phyloP scores from a whole-genome alignment of 2,888 invertebrate genomes.

The Neoascia interrupta region DNA sequence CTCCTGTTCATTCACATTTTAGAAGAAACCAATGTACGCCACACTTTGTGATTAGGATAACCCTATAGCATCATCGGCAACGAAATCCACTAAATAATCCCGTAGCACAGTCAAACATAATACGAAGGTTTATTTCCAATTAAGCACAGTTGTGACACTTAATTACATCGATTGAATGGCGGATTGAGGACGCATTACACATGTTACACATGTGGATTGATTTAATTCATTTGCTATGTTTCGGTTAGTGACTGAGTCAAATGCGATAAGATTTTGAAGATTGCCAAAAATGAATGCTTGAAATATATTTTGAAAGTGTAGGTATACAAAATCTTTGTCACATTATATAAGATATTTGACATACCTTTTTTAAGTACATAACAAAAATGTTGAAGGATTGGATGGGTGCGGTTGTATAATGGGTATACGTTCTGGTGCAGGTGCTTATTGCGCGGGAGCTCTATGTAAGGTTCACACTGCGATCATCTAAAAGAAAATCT shows the following conservation, averaged over 20 bases:
- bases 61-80: constrained; percentile 16
- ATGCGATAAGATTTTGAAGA: background rate
- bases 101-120: constrained; percentile 40
- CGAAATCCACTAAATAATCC: constrained; percentile 54
- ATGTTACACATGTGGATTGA: constrained; percentile 52
- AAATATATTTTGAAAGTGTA: background rate
- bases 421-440: no score
- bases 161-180: constrained; percentile 58
- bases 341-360: no score
- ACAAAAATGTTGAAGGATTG: no score
- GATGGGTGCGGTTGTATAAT: no score
- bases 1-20: background rate
- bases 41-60: constrained; percentile 40
- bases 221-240: constrained; percentile 32
- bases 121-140: constrained; percentile 54
- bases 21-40: constrained; percentile 40
- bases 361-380: no score
- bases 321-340: no score
- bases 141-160: constrained; percentile 60
- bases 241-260: background rate
- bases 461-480: no score
- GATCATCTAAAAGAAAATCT: no score
- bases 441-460: no score
- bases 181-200: constrained; percentile 48
- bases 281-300: background rate